Base-by-base conservation (phyloP, 2,113 vertebrate genomes). In the Marcusenius ussheri region DNA sequence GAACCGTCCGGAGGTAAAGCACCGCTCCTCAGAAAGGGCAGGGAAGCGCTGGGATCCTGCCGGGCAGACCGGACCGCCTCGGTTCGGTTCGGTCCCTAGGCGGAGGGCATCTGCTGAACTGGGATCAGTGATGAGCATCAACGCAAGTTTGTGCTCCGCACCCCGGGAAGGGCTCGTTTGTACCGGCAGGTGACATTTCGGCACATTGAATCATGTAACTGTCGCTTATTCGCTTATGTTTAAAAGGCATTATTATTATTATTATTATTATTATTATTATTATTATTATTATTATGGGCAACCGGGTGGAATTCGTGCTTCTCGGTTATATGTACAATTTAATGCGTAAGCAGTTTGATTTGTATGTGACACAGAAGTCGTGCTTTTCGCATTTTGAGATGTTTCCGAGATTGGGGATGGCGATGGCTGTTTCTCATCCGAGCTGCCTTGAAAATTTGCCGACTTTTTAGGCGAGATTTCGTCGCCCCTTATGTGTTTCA, bases 181-280 rank as follows among this genome's bases (percentile, higher is more conserved):
- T 80, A 80, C 31, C 74, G 35, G 74, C 74, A 80, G 74, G 74
- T 80, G 74, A 80, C 62, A 70, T 70, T 70, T 70, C 62, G n/a
- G 62, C 62, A 70, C 62, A 70, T 70, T 70, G n/a, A 31, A 31
- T 70, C 62, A 70, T 70, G 62, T 70, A 70, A 70, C 62, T 70
- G 31, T 70, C 62, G 62, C 62, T 70, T 70, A 70, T 70, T 70
- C 62, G 62, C 62, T 31, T 70, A 31, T 70, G 62, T 70, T 70
- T n/a, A 70, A 31, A 70, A 70, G n/a, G 10, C 10, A 27, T 27
- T 11, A 62, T 62, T 62, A 62, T 10, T 66, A 11, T 27, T 66
- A 27, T 10, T 66, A 1, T 27, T 66, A 11, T 66, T 56, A 21
- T 53, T 53, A 15, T 49, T 2, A n/a, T 27, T 3, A 27, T 62